Conservation (phyloP, 2,797 vertebrate genomes). For the Artibeus jamaicensis region DNA sequence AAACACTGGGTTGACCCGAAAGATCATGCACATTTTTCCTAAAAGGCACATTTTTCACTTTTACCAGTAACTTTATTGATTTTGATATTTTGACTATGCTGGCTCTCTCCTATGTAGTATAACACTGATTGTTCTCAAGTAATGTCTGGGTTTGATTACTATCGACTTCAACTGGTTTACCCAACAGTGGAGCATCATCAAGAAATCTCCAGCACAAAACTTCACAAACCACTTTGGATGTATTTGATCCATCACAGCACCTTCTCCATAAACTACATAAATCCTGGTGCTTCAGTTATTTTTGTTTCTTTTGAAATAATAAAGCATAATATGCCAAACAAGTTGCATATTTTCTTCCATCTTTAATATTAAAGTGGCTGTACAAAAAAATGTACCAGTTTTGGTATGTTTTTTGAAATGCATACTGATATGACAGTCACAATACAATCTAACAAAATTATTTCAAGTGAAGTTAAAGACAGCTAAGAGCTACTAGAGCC, state of each 20-base stretch:
- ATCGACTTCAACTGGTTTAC: not conserved
- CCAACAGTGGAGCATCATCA: not conserved
- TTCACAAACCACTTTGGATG: not conserved
- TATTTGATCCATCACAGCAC: not conserved
- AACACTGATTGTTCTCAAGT: not conserved
- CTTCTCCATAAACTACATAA: not conserved
- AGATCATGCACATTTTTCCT: not conserved
- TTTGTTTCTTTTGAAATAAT: not conserved
- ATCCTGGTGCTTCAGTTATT: not conserved
- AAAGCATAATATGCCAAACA: not conserved
- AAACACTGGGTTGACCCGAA: not conserved
- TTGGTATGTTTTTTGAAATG: not conserved
- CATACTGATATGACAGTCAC: not conserved
- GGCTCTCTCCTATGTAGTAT: not conserved
- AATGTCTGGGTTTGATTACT: not conserved
- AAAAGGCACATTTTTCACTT: not conserved
- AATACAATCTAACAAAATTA: not conserved
- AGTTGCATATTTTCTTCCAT: not conserved
- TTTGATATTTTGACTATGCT: not conserved
- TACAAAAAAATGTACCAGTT: not conserved
- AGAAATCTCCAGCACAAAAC: not conserved
- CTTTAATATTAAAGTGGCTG: not conserved
- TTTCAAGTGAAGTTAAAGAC: not conserved
- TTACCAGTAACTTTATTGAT: not conserved
- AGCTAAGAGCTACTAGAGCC: not conserved